Evolutionary conservation across 2,113 vertebrate genomes (phyloP).

Genomic region (Camelus bactrianus): DNA sequence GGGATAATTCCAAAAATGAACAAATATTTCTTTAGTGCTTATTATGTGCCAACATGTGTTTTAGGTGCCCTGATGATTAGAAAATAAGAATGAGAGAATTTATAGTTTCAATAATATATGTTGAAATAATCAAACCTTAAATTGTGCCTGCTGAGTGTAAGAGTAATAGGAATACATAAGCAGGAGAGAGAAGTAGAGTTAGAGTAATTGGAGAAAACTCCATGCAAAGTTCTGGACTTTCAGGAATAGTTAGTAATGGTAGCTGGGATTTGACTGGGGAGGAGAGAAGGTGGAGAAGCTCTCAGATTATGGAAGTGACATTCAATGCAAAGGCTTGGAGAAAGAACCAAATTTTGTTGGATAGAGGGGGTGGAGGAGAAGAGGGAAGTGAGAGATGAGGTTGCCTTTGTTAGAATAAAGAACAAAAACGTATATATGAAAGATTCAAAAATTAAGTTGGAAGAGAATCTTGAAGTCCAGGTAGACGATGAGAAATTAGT

Average conservation of each 20-base stretch:
- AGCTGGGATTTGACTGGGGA: neutral
- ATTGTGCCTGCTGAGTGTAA: neutral
- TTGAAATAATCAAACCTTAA: slow-evolving; percentile 14
- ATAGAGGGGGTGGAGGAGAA: neutral
- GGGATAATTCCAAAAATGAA: slow-evolving; percentile 19
- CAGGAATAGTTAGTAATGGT: neutral
- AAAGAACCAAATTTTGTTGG: neutral
- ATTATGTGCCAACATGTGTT: neutral
- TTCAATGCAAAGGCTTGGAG: neutral
- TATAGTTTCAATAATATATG: slow-evolving; percentile 18
- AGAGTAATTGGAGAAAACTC: neutral
- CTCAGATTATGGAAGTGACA: neutral
- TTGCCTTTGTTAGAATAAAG: slow-evolving; percentile 46
- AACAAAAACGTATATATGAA: neutral
- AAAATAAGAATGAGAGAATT: slow-evolving; percentile 9
- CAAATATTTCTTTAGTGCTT: slow-evolving; percentile 30
- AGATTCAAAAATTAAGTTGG: slow-evolving; percentile 36
- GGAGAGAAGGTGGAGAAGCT: neutral
- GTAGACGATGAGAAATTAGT: slow-evolving; percentile 49
- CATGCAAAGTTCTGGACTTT: neutral
- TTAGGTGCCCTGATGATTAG: neutral
- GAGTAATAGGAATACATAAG: slow-evolving; percentile 12
- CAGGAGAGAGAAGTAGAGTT: neutral
- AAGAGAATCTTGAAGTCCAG: slow-evolving; percentile 6
- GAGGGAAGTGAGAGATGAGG: neutral